A percentile compares a stretch with the other conserved stretches of the same genome.
These are phyloP conservation scores for Drosophila emarginata DNA, from an alignment of 2,888 invertebrate species.

Conservation along the genomic window DNA sequence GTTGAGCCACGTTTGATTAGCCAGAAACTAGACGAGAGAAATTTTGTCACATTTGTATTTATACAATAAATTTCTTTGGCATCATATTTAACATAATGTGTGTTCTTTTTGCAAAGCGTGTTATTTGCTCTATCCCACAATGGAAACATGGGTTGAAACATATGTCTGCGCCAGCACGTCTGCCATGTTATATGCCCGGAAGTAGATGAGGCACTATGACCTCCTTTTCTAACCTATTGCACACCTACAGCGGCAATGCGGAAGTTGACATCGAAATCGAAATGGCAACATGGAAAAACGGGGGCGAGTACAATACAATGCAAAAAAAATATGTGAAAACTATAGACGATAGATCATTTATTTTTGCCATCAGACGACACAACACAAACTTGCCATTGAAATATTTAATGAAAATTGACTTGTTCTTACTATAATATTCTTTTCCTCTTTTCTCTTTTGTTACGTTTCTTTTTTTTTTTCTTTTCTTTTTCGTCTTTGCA, in stretches of 20 bases:
- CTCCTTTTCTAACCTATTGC: background rate
- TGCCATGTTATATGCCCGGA: conserved; percentile 39
- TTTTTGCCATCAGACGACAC: background rate
- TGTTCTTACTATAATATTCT: background rate
- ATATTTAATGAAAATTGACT: conserved; percentile 21
- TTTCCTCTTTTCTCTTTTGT: conserved; percentile 5
- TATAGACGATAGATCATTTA: background rate
- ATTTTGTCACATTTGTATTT: conserved; percentile 45
- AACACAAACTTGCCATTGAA: background rate
- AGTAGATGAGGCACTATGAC: conserved; percentile 34
- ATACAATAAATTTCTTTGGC: conserved; percentile 36
- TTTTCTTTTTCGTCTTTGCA: background rate
- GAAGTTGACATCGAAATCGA: conserved; percentile 28
- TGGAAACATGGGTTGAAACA: conserved; percentile 59
- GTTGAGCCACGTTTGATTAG: conserved; percentile 1
- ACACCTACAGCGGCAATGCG: conserved; percentile 25
- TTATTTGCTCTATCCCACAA: conserved; percentile 44
- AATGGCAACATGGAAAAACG: background rate
- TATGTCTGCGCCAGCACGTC: conserved; percentile 59
- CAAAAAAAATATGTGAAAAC: background rate
- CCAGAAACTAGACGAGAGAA: conserved; percentile 5
- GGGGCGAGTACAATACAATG: background rate
- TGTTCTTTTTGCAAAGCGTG: conserved; percentile 50
- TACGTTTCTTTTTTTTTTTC: background rate
- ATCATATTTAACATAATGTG: conserved; percentile 18